A percentile compares a stretch with the other conserved stretches of the same genome.
Conservation (phyloP, 2,888 invertebrate genomes). For the Cybosia mesomella region DNA sequence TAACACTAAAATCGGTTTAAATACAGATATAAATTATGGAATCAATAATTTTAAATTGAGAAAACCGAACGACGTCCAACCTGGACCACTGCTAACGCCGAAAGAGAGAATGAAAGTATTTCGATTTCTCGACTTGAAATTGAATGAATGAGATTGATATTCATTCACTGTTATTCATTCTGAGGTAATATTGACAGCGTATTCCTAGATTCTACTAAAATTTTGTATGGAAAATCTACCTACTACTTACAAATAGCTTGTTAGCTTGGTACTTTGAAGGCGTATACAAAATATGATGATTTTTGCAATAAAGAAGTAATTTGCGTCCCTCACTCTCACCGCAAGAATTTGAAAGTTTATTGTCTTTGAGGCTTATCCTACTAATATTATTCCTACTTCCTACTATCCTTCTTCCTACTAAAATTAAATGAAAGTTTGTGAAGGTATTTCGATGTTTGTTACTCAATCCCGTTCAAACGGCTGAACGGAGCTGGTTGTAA, state of each 20-base stretch:
- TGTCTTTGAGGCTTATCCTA: too few relatives aligned
- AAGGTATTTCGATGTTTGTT: too few relatives aligned
- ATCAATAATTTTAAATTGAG: background rate
- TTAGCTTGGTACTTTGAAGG: too few relatives aligned
- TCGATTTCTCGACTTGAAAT: background rate
- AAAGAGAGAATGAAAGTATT: slow-evolving; percentile 40
- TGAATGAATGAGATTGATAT: background rate
- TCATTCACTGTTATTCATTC: background rate
- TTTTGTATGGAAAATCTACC: background rate
- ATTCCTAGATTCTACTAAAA: background rate
- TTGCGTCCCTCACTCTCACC: too few relatives aligned
- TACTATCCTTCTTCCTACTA: too few relatives aligned
- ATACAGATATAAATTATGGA: background rate
- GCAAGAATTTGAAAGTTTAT: too few relatives aligned
- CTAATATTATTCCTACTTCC: too few relatives aligned
- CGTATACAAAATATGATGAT: too few relatives aligned
- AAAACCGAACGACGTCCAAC: slow-evolving; percentile 68
- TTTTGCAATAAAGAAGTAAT: too few relatives aligned
- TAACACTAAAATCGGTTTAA: background rate
- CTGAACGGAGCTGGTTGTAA: too few relatives aligned
- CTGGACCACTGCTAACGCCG: slow-evolving; percentile 78
- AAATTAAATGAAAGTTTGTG: too few relatives aligned
- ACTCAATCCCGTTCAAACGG: too few relatives aligned
- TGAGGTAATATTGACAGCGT: background rate
- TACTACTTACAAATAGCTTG: background rate